Evolutionary conservation across 2,888 invertebrate species (phyloP), one percentile per base, ranked within the genome.

Genomic region (Clistopyga incitator): DNA sequence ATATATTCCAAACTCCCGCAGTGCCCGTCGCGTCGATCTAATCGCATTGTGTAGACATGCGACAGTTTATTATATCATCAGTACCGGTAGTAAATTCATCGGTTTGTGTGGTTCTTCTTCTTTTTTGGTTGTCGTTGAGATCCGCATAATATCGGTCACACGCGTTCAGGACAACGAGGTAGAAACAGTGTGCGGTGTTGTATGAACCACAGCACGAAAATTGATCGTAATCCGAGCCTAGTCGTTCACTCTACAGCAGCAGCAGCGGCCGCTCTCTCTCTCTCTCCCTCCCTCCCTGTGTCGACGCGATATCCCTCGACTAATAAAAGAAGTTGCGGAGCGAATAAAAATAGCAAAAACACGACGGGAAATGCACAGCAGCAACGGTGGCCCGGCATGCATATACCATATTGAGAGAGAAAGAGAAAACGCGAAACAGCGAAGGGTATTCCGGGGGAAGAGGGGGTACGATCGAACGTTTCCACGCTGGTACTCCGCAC

Each of bases 281-380:
- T 42, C 25, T 25, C 42, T 56, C 25, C 15, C 25, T 38, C 23
- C 38, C 3, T 38, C 47, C 20, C 67, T 61, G 65, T 52, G 67
- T 74, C 72, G 81, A 64, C 78, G 74, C 68, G 77, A 68, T 74
- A 81, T 84, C 72, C 61, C 82, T 25, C 61, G 47, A 54, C 83
- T 80, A 83, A 83, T 83, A 80, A 83, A 80, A 80, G 72, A 76
- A 83, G 71, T 79, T 72, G 75, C 65, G 47, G 23, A 59, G 50
- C 59, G 61, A 71, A 68, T 76, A 67, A 77, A 82, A 80, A 83
- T 67, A 76, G 79, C 15, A 64, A 45, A 54, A 23, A 52, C 13
- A 83, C 54, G 47, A 71, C 61, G 38, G 59, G 65, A 70, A 78
- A 82, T 79, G 64, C 54, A 42, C 50, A 59, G 52, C 71, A 77